Percentiles rank a stretch among this genome's conserved stretches.
phyloP scores from a whole-genome alignment of 2,797 vertebrate species.

The Pipistrellus nathusii region DNA sequence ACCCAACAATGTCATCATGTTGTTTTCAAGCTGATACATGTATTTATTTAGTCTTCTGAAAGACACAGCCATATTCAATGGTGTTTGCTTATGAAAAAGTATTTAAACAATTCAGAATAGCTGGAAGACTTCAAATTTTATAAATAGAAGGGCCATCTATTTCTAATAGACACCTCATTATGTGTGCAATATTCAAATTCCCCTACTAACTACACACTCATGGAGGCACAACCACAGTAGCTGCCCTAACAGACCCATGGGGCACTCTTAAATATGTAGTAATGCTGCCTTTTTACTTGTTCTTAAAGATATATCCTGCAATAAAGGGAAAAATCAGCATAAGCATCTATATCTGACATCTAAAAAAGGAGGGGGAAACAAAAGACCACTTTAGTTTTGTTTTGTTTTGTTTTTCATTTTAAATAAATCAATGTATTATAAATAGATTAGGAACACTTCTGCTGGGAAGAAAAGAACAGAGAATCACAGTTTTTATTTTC shows the following conservation, averaged over 20 bases:
- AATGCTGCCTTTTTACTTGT: neutral
- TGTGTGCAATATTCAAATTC: neutral
- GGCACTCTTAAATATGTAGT: neutral
- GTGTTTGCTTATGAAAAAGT: neutral
- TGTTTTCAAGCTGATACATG: neutral
- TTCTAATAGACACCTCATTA: neutral
- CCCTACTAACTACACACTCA: neutral
- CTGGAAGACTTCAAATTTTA: neutral
- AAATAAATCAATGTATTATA: slow-evolving; percentile 3
- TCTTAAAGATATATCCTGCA: neutral
- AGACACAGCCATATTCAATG: neutral
- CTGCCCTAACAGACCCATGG: neutral
- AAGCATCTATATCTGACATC: neutral
- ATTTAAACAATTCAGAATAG: neutral
- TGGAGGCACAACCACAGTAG: neutral
- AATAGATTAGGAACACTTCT: neutral
- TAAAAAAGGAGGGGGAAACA: neutral
- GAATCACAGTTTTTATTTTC: neutral
- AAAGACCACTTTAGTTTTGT: neutral
- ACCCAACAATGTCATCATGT: neutral
- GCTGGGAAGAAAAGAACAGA: neutral
- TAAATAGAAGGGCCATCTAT: neutral
- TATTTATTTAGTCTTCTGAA: neutral
- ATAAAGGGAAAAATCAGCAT: neutral
- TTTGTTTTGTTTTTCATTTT: neutral